phyloP scores from a whole-genome alignment of 2,113 vertebrate species.

The Cyprinus carpio region DNA sequence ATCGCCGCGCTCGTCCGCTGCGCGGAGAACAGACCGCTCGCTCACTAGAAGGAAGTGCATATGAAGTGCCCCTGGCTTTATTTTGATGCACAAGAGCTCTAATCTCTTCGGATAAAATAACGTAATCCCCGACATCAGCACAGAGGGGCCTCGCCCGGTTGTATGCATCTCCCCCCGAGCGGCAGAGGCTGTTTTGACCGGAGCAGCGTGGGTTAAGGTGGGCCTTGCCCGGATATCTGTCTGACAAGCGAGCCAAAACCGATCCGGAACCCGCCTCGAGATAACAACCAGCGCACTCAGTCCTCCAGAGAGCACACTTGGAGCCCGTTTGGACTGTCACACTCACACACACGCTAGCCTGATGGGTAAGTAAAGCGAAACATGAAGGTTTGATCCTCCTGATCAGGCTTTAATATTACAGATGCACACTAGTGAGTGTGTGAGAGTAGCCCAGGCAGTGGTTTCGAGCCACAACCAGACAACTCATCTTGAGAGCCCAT shows the following conservation, averaged over 20 bases:
- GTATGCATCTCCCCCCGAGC: constrained; percentile 7
- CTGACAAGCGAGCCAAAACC: constrained; percentile 60
- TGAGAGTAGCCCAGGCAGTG: background rate
- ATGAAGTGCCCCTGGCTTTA: constrained; percentile 34
- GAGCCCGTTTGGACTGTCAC: constrained; percentile 8
- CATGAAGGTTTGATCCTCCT: background rate
- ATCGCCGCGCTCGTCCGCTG: constrained; percentile 32
- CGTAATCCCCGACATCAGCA: constrained; percentile 31
- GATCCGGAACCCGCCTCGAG: constrained; percentile 16
- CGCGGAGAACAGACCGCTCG: constrained; percentile 46
- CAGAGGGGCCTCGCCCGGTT: constrained; percentile 17
- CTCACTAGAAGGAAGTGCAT: constrained; percentile 58
- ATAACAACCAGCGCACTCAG: background rate
- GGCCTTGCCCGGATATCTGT: constrained; percentile 68
- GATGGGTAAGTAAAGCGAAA: constrained; percentile 37
- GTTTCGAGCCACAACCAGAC: background rate
- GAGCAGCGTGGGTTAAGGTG: constrained; percentile 60
- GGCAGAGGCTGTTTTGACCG: constrained; percentile 36
- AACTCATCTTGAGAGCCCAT: background rate
- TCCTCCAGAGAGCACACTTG: constrained; percentile 36
- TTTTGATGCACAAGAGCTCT: constrained; percentile 46
- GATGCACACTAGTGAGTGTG: background rate
- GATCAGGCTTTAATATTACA: background rate
- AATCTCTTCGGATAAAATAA: constrained; percentile 21
- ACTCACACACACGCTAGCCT: background rate